Conservation (phyloP, 2,888 invertebrate species). For the Ischnura elegans region DNA sequence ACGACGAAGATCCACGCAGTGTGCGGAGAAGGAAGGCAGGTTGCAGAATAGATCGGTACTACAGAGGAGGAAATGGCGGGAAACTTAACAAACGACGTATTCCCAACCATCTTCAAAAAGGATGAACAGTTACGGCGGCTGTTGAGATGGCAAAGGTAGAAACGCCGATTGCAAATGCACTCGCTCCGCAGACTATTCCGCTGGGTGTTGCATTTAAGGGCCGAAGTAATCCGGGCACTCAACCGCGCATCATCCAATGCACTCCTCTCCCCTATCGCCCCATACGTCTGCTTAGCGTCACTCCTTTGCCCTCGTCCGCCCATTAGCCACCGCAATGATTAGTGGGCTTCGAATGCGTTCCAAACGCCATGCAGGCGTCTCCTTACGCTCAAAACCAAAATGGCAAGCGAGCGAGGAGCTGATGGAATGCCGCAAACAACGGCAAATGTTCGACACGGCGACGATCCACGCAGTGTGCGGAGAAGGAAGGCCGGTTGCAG, state of each 20-base stretch:
- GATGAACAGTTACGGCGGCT: not conserved
- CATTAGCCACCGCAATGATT: not conserved
- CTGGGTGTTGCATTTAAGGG: not conserved
- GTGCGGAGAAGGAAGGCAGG: not conserved
- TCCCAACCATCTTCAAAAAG: not conserved
- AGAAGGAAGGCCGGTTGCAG: not conserved
- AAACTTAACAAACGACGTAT: not conserved
- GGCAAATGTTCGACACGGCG: not conserved
- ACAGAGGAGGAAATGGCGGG: not conserved
- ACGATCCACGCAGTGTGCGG: not conserved
- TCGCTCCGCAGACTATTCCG: not conserved
- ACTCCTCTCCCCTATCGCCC: not conserved
- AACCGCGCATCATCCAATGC: not conserved
- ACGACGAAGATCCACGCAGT: not conserved
- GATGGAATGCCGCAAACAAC: not conserved
- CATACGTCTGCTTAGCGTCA: not conserved
- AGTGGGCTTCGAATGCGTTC: conserved; percentile 28
- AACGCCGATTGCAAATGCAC: not conserved
- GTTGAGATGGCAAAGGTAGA: not conserved
- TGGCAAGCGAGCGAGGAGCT: not conserved
- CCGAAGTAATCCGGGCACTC: not conserved
- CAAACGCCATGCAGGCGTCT: not conserved
- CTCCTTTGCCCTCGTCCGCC: not conserved
- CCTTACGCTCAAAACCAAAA: not conserved
- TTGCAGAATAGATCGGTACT: too few relatives aligned